Evolutionary conservation across 2,113 vertebrate species (phyloP).

Genomic region (Machaerirhynchus nigripectus): DNA sequence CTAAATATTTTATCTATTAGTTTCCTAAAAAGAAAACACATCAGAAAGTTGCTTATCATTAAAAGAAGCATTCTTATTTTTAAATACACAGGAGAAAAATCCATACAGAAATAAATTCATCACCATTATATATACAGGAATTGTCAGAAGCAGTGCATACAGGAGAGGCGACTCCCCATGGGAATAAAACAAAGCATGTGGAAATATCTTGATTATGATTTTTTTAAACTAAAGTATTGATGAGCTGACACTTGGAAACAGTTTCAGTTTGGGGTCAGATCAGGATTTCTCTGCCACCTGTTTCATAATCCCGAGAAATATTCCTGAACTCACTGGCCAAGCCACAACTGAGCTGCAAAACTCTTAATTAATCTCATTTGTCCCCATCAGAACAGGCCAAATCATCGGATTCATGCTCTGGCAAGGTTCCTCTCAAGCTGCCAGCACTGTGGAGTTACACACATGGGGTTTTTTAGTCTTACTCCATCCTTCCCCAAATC

Average conservation of each 20-base stretch:
- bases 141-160: background rate
- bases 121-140: background rate
- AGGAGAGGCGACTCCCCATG: accelerated
- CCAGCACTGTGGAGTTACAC: background rate
- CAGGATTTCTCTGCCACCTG: background rate
- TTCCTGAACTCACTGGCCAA: background rate
- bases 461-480: background rate
- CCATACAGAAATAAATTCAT: background rate
- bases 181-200: background rate
- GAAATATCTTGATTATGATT: background rate
- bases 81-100: background rate
- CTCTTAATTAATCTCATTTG: background rate
- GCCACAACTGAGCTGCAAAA: background rate
- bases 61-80: background rate
- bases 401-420: accelerated
- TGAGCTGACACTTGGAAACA: background rate
- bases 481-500: background rate
- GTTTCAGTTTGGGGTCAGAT: background rate
- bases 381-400: background rate
- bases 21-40: background rate
- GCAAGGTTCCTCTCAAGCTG: background rate
- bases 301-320: background rate
- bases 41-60: background rate
- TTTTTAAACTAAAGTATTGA: background rate
- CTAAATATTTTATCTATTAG: background rate